A percentile compares a stretch with the other conserved stretches of the same genome.
These are phyloP conservation scores for Colletes gigas DNA, from an alignment of 1,140 invertebrate species.

Conservation along the genomic window DNA sequence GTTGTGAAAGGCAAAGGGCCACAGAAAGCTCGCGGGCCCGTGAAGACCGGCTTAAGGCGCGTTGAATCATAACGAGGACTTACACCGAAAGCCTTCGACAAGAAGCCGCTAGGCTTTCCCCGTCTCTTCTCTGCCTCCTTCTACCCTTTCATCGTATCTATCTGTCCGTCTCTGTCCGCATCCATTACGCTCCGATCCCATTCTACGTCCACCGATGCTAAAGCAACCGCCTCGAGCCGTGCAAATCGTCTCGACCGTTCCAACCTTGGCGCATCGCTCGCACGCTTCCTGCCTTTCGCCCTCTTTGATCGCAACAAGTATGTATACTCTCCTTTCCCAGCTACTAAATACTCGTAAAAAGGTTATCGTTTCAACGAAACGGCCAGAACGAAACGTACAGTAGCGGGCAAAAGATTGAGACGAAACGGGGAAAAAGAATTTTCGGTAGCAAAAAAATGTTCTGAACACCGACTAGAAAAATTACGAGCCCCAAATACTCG, in stretches of 20 bases:
- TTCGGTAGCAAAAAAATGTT: too few relatives aligned
- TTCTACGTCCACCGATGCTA: constrained; percentile 45
- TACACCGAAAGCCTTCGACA: constrained; percentile 75
- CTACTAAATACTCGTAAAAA: neutral
- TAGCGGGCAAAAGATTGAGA: too few relatives aligned
- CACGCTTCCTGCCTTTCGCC: neutral
- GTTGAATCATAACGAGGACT: constrained; percentile 80
- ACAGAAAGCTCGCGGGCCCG: constrained; percentile 60
- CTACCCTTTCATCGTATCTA: constrained; percentile 13
- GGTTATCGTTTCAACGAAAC: constrained; percentile 27
- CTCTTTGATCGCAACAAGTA: neutral
- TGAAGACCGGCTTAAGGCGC: constrained; percentile 76
- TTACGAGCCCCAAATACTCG: too few relatives aligned
- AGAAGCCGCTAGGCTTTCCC: constrained; percentile 66
- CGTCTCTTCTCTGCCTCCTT: constrained; percentile 15
- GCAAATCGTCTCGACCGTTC: constrained; percentile 23
- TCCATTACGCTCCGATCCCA: constrained; percentile 6
- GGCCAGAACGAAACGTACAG: too few relatives aligned
- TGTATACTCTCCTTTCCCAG: neutral
- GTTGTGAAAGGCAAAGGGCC: constrained; percentile 36
- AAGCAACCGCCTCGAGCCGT: constrained; percentile 52
- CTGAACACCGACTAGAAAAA: too few relatives aligned
- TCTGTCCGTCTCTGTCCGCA: constrained; percentile 7
- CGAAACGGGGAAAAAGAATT: too few relatives aligned
- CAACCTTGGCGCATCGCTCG: constrained; percentile 14